phyloP scores from a whole-genome alignment of 1,140 invertebrate species.

The Liolophura sinensis region DNA sequence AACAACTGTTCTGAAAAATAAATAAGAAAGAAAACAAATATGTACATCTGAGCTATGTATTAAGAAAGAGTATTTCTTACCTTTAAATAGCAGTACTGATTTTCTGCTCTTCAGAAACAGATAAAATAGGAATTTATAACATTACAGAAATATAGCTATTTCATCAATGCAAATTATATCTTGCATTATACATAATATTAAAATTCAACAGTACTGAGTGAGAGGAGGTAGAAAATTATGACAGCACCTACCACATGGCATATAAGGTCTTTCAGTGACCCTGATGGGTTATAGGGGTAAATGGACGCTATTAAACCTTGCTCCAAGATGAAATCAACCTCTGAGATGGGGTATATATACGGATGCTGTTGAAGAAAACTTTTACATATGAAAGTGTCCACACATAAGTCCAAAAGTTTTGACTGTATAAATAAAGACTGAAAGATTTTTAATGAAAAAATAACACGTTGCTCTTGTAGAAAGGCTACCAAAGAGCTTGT shows the following conservation, averaged over 20 bases:
- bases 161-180: not conserved
- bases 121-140: not conserved
- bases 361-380: constrained; percentile 67
- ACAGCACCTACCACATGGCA: constrained; percentile 70
- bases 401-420: too few relatives aligned
- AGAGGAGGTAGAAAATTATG: not conserved
- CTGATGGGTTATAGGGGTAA: constrained; percentile 78
- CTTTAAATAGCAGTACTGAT: not conserved
- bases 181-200: not conserved
- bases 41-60: constrained; percentile 10
- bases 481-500: too few relatives aligned
- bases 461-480: too few relatives aligned
- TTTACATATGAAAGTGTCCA: not conserved
- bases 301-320: constrained; percentile 70
- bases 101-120: not conserved
- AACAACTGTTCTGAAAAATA: constrained; percentile 65
- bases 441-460: too few relatives aligned
- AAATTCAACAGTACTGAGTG: not conserved
- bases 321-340: constrained; percentile 70
- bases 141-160: not conserved
- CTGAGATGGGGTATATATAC: constrained; percentile 86
- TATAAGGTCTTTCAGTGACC: constrained; percentile 87
- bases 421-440: too few relatives aligned
- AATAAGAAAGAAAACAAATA: constrained; percentile 3
- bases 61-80: not conserved